phyloP scores from a whole-genome alignment of 2,113 vertebrate genomes.

The Seriola aureovittata region DNA sequence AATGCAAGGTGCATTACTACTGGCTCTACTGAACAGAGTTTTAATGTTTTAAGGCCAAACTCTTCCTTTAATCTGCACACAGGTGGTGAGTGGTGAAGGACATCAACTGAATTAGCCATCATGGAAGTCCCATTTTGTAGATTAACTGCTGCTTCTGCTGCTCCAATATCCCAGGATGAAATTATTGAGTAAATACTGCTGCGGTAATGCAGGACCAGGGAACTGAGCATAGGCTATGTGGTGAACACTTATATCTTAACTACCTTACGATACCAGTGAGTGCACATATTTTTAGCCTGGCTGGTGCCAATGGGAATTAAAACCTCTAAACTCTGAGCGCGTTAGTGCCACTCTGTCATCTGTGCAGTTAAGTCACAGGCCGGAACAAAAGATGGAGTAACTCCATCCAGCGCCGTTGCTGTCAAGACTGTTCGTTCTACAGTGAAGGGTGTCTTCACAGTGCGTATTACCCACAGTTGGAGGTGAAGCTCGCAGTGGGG shows the following conservation, averaged over 20 bases:
- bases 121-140: slow-evolving; percentile 59
- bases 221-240: slow-evolving; percentile 44
- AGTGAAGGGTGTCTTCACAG: slow-evolving; percentile 47
- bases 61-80: slow-evolving; percentile 30
- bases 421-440: slow-evolving; percentile 21
- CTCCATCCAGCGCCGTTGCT: slow-evolving; percentile 19
- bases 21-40: background rate
- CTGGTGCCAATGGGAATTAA: slow-evolving; percentile 35
- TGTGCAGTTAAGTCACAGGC: slow-evolving; percentile 34
- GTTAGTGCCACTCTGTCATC: slow-evolving; percentile 30
- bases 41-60: slow-evolving; percentile 3
- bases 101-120: slow-evolving; percentile 55
- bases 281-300: slow-evolving; percentile 46
- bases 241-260: slow-evolving; percentile 56
- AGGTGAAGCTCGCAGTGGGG: slow-evolving; percentile 54
- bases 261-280: slow-evolving; percentile 37
- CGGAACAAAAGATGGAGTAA: slow-evolving; percentile 46
- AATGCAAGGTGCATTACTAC: background rate
- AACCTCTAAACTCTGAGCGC: slow-evolving; percentile 30
- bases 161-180: slow-evolving; percentile 55
- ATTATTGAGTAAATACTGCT: slow-evolving; percentile 64
- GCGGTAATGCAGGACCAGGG: slow-evolving; percentile 59
- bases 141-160: slow-evolving; percentile 60
- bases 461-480: slow-evolving; percentile 60
- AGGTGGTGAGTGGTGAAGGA: slow-evolving; percentile 48